Evolutionary conservation across 2,113 vertebrate species (phyloP).

Genomic region (Gadus chalcogrammus): DNA sequence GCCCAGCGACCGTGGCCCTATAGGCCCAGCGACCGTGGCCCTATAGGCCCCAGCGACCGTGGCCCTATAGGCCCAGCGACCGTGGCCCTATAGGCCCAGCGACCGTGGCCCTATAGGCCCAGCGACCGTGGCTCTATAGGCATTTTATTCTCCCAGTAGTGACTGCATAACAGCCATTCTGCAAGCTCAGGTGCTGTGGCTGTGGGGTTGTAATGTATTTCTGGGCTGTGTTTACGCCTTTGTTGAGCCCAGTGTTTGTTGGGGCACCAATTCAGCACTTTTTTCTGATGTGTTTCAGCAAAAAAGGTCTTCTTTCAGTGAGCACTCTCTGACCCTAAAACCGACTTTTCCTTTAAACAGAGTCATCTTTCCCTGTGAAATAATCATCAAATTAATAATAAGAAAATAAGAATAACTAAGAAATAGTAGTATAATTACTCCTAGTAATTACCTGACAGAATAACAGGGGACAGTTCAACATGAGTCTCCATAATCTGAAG

Average conservation of each 20-base stretch:
- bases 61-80: no score
- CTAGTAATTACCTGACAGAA: no score
- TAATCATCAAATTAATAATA: no score
- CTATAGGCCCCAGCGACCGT: no score
- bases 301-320: slow-evolving; percentile 30
- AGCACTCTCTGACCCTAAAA: slow-evolving; percentile 34
- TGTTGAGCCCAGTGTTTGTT: slow-evolving; percentile 28
- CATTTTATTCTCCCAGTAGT: slow-evolving; percentile 41
- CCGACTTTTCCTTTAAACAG: neutral
- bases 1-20: no score
- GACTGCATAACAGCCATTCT: slow-evolving; percentile 39
- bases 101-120: neutral
- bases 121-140: slow-evolving; percentile 6
- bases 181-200: slow-evolving; percentile 37
- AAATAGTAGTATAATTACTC: no score
- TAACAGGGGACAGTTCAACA: no score
- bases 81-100: no score
- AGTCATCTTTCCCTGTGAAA: no score
- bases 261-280: slow-evolving; percentile 56
- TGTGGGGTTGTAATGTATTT: slow-evolving; percentile 38
- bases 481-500: no score
- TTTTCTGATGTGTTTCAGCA: slow-evolving; percentile 20
- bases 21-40: no score
- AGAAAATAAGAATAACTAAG: no score
- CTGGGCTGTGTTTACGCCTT: slow-evolving; percentile 30